Base-by-base conservation (phyloP, 2,113 vertebrate species). In the Oryzias javanicus region DNA sequence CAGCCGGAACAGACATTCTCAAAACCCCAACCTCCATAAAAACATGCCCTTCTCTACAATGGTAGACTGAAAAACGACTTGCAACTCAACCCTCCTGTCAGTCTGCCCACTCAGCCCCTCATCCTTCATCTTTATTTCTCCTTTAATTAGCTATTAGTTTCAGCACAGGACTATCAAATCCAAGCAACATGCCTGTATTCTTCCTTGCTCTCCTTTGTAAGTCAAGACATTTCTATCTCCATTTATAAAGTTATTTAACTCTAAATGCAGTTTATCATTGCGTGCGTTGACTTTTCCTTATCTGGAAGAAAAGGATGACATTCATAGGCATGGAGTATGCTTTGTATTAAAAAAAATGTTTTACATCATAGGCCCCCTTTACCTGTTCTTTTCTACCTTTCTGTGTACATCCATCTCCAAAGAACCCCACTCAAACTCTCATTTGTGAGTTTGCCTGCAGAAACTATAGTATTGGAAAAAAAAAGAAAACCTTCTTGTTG, bases 21-120 rank as follows among this genome's bases (percentile, higher is more conserved):
- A 99, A 92, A 99, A 99, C 91, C 97, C 97, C 42, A 99, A 99
- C 82, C 93, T 99, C 82, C 97, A 99, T 93, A 98, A 98, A 93
- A 96, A 98, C 91, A 91, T 95, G 88, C 96, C 96, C 87, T 97
- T 96, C 71, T 81, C 93, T 72, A 89, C 93, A 49, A 89, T 97
- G 89, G 90, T 95, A 74, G 90, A 92, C 80, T 93, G 79, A 78
- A 66, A 55, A 62, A 75, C 55, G 70, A 84, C 73, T 75, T 58
- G 47, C 47, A 48, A 40, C 55, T 69, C 60, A 17, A 18, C 61
- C 74, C 78, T 76, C 77, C 75, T 69, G 72, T 74, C 67, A 60
- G 70, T 79, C 64, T 60, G 74, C 77, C 79, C 64, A 1, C 78
- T 76, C 66, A 72, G 68, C 74, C 71, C 62, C 56, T 73, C 74